phyloP scores from a whole-genome alignment of 92 coral and sea anemone species.

The Bergia puertoricense region DNA sequence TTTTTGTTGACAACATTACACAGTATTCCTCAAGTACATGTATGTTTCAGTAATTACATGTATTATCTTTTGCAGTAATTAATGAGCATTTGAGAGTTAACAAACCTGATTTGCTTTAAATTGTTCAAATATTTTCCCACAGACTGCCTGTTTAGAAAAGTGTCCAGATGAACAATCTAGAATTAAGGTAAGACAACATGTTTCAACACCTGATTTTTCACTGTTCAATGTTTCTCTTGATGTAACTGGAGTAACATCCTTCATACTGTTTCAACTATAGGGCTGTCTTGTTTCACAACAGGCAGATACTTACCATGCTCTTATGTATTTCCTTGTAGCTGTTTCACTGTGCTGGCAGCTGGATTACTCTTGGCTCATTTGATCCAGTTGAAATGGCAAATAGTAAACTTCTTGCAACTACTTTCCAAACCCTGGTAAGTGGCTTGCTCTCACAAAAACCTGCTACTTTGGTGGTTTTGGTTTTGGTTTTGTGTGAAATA shows the following conservation, averaged over 20 bases:
- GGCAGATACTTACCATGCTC: background rate
- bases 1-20: background rate
- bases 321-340: slow-evolving; percentile 57
- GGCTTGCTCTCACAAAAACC: background rate
- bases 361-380: slow-evolving; percentile 92
- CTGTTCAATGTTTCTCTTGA: background rate
- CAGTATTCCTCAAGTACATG: background rate
- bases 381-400: slow-evolving; percentile 89
- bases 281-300: too few relatives aligned
- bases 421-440: slow-evolving; percentile 85
- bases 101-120: background rate
- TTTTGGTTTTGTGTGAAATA: too few relatives aligned
- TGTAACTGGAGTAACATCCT: too few relatives aligned
- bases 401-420: slow-evolving; percentile 76
- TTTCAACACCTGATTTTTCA: background rate
- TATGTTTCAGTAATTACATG: too few relatives aligned
- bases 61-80: background rate
- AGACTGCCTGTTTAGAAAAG: slow-evolving; percentile 89
- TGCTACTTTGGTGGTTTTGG: too few relatives aligned
- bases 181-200: slow-evolving; percentile 64
- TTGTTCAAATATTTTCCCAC: slow-evolving; percentile 23
- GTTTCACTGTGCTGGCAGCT: slow-evolving; percentile 95
- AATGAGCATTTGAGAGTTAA: too few relatives aligned
- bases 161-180: slow-evolving; percentile 78
- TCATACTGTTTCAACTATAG: too few relatives aligned